Base-by-base conservation (phyloP, 2,797 vertebrate species). In the Falco novaeseelandiae region DNA sequence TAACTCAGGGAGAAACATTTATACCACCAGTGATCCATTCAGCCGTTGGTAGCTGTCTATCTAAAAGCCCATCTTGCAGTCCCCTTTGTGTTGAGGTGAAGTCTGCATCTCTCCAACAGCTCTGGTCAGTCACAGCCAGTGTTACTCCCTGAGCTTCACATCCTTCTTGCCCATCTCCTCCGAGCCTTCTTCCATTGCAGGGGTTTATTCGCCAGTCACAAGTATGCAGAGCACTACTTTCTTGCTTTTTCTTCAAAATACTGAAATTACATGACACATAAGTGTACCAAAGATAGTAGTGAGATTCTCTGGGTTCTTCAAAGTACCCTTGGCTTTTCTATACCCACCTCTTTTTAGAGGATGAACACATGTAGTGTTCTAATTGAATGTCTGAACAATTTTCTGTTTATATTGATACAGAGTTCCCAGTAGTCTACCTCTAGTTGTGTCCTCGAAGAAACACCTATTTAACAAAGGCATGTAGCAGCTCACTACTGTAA, bases 391-490 rank as follows among this genome's bases (percentile, higher is more conserved):
- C 93, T 96, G 90, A 96, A 85, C 18, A 91, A 90, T 87, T 93
- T 93, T 92, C 81, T 93, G 25, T 89, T 96, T 95, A 69, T 63
- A 65, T 46, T 36, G 92, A 93, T 80, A 83, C 46, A 77, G 78
- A 72, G 48, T 44, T 97, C 97, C 88, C 94, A 52, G 3, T 38
- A 93, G 96, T 40, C 72, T 87, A 79, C 81, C 67, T 95, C 84
- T 74, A 59, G 71, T 58, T 85, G 8, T 90, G 95, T 96, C 95
- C 95, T 98, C 94, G 1, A 97, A 97, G 90, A 92, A 97, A 79
- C 85, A 96, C 90, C 90, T 91, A 93, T 81, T 97, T 97, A 97
- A 93, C 92, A 92, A 84, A 94, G 62, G 67, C 48, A 48, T 63
- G 40, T 49, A 81, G 72, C 29, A 81, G 65, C 71, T 97, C 92